phyloP scores from a whole-genome alignment of 2,113 vertebrate species.

The Lophius piscatorius region DNA sequence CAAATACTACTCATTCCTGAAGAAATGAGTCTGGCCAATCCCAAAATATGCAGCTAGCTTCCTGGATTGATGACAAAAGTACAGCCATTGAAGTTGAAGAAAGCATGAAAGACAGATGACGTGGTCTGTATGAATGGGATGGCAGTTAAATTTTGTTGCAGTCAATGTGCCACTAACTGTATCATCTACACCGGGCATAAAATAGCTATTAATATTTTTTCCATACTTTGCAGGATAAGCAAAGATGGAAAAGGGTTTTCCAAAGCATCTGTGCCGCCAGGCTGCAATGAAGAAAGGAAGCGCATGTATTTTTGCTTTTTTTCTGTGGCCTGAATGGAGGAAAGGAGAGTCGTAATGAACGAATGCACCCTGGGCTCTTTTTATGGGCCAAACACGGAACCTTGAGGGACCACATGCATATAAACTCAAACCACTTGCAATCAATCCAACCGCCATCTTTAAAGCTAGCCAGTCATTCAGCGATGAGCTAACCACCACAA shows the following conservation, averaged over 20 bases:
- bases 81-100: slow-evolving; percentile 34
- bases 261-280: slow-evolving; percentile 48
- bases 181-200: slow-evolving; percentile 38
- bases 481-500: slow-evolving; percentile 44
- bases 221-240: slow-evolving; percentile 55
- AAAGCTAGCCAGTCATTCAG: slow-evolving; percentile 28
- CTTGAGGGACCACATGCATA: slow-evolving; percentile 57
- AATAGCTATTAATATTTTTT: slow-evolving; percentile 37
- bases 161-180: slow-evolving; percentile 36
- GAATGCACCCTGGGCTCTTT: slow-evolving; percentile 37
- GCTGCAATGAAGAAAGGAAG: slow-evolving; percentile 44
- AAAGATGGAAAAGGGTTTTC: slow-evolving; percentile 33
- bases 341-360: slow-evolving; percentile 53
- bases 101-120: slow-evolving; percentile 49
- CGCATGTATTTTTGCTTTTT: slow-evolving; percentile 36
- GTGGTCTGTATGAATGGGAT: slow-evolving; percentile 38
- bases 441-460: slow-evolving; percentile 25
- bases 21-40: slow-evolving; percentile 45
- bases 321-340: slow-evolving; percentile 46
- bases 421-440: slow-evolving; percentile 35
- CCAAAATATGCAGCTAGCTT: slow-evolving; percentile 50
- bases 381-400: slow-evolving; percentile 53
- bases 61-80: slow-evolving; percentile 54
- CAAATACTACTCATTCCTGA: slow-evolving; percentile 32
- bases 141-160: slow-evolving; percentile 35